Evolutionary conservation across 2,113 vertebrate genomes (phyloP).

Genomic region (Lontra canadensis): DNA sequence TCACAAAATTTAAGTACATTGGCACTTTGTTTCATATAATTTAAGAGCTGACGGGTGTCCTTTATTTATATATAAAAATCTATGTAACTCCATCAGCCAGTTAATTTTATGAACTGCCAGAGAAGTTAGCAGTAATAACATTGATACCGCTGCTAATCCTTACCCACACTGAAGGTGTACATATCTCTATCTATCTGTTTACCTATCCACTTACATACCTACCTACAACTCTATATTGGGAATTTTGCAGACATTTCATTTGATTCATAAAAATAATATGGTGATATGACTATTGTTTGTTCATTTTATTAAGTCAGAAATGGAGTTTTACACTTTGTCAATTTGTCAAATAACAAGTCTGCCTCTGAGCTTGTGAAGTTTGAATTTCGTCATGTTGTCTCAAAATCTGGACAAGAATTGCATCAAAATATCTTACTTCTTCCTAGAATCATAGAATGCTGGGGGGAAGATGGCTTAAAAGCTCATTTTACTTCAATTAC

Average conservation of each 20-base stretch:
- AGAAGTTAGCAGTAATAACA: neutral
- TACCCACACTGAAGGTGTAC: neutral
- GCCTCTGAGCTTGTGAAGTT: neutral
- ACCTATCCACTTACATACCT: no score
- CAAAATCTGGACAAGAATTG: neutral
- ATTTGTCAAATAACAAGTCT: neutral
- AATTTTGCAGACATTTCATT: neutral
- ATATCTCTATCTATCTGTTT: neutral
- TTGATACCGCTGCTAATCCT: neutral
- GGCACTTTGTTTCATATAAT: neutral
- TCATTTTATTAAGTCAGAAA: neutral
- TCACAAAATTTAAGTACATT: neutral
- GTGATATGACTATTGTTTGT: neutral
- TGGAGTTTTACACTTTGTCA: neutral
- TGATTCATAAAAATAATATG: neutral
- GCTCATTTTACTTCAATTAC: neutral
- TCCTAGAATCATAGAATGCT: neutral
- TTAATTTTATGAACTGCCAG: neutral
- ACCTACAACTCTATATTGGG: neutral
- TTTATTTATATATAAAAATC: neutral
- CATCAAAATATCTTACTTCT: neutral
- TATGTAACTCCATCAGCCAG: neutral
- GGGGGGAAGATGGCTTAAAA: neutral
- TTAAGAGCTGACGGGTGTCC: neutral
- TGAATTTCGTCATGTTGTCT: neutral